These are phyloP conservation scores for Meganola albula DNA, from an alignment of 2,888 invertebrate species.

Conservation along the genomic window DNA sequence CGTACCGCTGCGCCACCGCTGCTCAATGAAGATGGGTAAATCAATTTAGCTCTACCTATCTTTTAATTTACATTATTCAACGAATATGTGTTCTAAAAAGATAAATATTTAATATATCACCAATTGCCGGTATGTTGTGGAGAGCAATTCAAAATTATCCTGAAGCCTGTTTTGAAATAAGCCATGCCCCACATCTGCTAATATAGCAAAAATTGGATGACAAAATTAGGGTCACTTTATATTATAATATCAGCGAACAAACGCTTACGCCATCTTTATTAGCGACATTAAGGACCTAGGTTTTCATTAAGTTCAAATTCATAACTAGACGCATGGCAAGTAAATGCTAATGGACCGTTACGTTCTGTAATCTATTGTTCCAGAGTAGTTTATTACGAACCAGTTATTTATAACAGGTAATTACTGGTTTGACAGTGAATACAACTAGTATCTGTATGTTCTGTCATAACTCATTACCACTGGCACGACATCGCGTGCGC, in stretches of 20 bases:
- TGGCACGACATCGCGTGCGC: slow-evolving; percentile 29
- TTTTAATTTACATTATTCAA: too few species aligned
- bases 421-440: neutral
- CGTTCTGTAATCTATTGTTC: neutral
- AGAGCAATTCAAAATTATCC: too few species aligned
- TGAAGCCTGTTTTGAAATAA: too few species aligned
- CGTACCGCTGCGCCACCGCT: too few species aligned
- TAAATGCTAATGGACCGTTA: slow-evolving; percentile 6
- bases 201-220: too few species aligned
- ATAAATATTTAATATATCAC: too few species aligned
- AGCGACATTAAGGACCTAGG: slow-evolving; percentile 10
- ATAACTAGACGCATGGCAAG: slow-evolving; percentile 13
- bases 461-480: slow-evolving; percentile 30
- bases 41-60: too few species aligned
- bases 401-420: neutral
- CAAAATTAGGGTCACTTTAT: too few species aligned
- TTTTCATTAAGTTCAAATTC: slow-evolving; percentile 18
- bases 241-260: slow-evolving; percentile 20
- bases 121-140: too few species aligned
- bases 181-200: too few species aligned
- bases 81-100: too few species aligned
- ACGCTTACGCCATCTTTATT: slow-evolving; percentile 18
- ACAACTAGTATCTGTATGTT: slow-evolving; percentile 9
- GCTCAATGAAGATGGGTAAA: too few species aligned
- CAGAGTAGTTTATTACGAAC: neutral